Conservation (phyloP, 2,113 vertebrate genomes). For the Cacatua alba region DNA sequence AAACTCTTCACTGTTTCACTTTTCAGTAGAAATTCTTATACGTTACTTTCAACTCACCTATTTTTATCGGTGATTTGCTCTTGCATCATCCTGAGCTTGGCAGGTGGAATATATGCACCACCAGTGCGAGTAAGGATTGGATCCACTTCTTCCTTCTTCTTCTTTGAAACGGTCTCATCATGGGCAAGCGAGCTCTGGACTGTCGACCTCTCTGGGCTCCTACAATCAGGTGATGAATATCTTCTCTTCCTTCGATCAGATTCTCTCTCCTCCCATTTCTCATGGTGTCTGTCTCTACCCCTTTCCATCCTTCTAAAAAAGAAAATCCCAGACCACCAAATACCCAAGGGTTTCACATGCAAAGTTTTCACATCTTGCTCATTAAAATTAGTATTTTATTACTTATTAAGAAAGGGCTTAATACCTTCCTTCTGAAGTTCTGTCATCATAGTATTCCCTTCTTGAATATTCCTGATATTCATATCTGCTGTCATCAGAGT, state of each 20-base stretch:
- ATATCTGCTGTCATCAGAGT: conserved; percentile 73
- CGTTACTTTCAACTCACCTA: conserved; percentile 74
- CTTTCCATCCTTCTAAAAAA: conserved; percentile 40
- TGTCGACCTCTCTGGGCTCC: conserved; percentile 56
- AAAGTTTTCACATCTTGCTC: not conserved
- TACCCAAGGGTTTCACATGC: fast-evolving
- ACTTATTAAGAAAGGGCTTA: not conserved
- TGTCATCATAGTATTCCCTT: conserved; percentile 73
- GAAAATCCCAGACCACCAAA: not conserved
- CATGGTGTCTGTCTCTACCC: conserved; percentile 59
- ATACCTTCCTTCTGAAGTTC: conserved; percentile 70
- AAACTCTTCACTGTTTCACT: not conserved
- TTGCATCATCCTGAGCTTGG: conserved; percentile 97
- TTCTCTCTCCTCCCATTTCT: conserved; percentile 77
- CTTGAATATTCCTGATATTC: conserved; percentile 72
- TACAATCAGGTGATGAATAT: conserved; percentile 74
- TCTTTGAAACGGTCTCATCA: conserved; percentile 82
- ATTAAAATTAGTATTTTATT: not conserved
- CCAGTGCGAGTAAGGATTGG: conserved; percentile 95
- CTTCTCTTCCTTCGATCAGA: conserved; percentile 79
- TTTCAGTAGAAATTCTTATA: not conserved
- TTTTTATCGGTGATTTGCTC: conserved; percentile 97
- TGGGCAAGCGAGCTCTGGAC: conserved; percentile 60
- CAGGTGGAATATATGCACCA: conserved; percentile 96
- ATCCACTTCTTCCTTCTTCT: conserved; percentile 94